Conservation (phyloP, 2,797 vertebrate species). For the Neosalanx taihuensis region DNA sequence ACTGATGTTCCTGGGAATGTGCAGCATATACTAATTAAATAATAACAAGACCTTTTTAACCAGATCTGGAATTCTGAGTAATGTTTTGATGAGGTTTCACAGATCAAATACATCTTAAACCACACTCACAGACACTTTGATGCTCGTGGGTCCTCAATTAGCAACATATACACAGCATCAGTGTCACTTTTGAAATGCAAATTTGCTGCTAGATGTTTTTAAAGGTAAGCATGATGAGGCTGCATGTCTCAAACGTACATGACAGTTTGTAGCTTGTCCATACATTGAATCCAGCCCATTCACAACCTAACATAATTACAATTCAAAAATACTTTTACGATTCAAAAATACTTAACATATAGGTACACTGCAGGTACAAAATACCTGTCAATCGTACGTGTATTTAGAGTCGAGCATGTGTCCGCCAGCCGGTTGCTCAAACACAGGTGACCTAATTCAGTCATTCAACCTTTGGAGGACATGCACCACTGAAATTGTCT, state of each 20-base stretch:
- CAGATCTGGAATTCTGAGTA: neutral
- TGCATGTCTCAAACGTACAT: neutral
- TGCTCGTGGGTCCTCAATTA: slow-evolving; percentile 13
- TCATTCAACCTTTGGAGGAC: too few species aligned
- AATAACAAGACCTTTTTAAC: neutral
- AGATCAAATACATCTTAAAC: slow-evolving; percentile 8
- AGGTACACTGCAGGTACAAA: too few species aligned
- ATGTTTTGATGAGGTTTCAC: neutral
- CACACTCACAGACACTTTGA: slow-evolving; percentile 18
- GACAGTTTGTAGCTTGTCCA: neutral
- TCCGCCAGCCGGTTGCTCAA: too few species aligned
- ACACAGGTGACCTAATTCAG: too few species aligned
- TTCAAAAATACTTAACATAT: too few species aligned
- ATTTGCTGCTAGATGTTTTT: slow-evolving; percentile 13
- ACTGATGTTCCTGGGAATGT: too few species aligned
- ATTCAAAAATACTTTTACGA: neutral
- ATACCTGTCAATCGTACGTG: too few species aligned
- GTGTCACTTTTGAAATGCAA: slow-evolving; percentile 15
- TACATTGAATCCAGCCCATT: slow-evolving; percentile 3
- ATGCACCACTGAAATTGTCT: too few species aligned
- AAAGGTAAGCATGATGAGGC: neutral
- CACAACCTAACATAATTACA: neutral
- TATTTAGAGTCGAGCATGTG: too few species aligned
- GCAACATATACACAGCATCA: slow-evolving; percentile 11
- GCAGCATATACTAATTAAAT: too few species aligned